Conservation (phyloP, 2,797 vertebrate genomes). For the Danio albolineatus region DNA sequence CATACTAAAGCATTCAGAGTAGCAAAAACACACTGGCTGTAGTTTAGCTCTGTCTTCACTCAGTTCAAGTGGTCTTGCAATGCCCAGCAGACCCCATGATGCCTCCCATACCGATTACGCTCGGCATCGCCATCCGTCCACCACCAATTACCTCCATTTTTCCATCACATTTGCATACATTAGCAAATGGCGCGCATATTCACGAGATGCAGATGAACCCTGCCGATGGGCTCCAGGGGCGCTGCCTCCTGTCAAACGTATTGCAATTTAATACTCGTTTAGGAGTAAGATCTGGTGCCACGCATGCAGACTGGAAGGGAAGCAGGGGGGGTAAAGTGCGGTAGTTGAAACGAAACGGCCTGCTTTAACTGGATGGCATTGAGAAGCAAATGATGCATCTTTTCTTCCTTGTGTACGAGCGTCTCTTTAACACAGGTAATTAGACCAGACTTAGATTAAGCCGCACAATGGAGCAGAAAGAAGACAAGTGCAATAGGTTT, state of each 20-base stretch:
- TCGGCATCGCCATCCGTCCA: conserved; percentile 21
- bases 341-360: conserved; percentile 23
- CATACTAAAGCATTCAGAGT: background rate
- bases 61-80: background rate
- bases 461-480: conserved; percentile 64
- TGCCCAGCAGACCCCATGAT: conserved; percentile 28
- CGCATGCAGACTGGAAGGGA: conserved; percentile 41
- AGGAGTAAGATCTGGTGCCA: conserved; percentile 1
- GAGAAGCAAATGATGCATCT: conserved; percentile 30
- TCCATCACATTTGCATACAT: conserved; percentile 52
- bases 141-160: conserved; percentile 47
- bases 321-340: conserved; percentile 17
- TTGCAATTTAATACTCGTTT: conserved; percentile 50
- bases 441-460: conserved; percentile 63
- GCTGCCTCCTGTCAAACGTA: conserved; percentile 35
- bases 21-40: background rate
- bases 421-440: conserved; percentile 70
- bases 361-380: conserved; percentile 7
- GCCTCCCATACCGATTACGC: conserved; percentile 16
- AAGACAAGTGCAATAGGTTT: conserved; percentile 70
- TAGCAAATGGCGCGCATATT: conserved; percentile 34
- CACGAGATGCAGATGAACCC: conserved; percentile 44
- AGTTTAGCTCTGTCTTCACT: conserved; percentile 25
- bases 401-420: conserved; percentile 50
- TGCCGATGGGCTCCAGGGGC: conserved; percentile 38